Percentiles rank a stretch among this genome's conserved stretches.
Evolutionary conservation across 2,797 vertebrate species (phyloP).

Genomic region (Manis crassicaudata): DNA sequence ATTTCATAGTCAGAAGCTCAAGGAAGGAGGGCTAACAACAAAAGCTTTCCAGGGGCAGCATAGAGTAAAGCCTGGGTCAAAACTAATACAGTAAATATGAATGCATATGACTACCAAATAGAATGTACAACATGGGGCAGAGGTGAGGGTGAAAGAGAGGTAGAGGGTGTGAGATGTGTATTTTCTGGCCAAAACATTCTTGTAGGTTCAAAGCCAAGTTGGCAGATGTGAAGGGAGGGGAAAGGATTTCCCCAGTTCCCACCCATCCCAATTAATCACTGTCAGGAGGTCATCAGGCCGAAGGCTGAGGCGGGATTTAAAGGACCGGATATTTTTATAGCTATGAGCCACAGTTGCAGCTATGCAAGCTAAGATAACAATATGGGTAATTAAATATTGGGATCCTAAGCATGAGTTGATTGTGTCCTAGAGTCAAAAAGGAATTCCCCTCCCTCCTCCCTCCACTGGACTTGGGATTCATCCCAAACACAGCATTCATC

Average conservation of each 20-base stretch:
- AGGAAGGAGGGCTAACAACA: neutral
- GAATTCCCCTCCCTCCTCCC: constrained; percentile 56
- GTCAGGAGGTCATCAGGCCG: constrained; percentile 56
- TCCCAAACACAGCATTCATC: constrained; percentile 53
- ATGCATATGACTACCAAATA: constrained; percentile 49
- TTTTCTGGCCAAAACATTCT: constrained; percentile 36
- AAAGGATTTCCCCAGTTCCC: constrained; percentile 68
- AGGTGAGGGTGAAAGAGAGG: neutral
- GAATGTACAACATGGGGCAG: neutral
- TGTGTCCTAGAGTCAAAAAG: constrained; percentile 59
- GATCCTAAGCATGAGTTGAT: constrained; percentile 43
- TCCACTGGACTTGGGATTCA: constrained; percentile 46
- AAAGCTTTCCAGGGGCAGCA: constrained; percentile 18
- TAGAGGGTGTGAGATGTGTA: constrained; percentile 26
- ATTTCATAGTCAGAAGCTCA: neutral
- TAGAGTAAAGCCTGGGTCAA: neutral
- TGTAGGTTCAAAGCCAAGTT: constrained; percentile 70
- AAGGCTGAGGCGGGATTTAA: neutral
- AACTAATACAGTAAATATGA: constrained; percentile 64
- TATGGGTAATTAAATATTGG: constrained; percentile 56
- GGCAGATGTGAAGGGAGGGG: constrained; percentile 21
- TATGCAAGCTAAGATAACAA: constrained; percentile 66
- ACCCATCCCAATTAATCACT: constrained; percentile 66
- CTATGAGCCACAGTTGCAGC: neutral
- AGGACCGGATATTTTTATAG: constrained; percentile 54